These are phyloP conservation scores for Paedocypris micromegethes DNA, from an alignment of 2,797 vertebrate genomes.

Conservation along the genomic window DNA sequence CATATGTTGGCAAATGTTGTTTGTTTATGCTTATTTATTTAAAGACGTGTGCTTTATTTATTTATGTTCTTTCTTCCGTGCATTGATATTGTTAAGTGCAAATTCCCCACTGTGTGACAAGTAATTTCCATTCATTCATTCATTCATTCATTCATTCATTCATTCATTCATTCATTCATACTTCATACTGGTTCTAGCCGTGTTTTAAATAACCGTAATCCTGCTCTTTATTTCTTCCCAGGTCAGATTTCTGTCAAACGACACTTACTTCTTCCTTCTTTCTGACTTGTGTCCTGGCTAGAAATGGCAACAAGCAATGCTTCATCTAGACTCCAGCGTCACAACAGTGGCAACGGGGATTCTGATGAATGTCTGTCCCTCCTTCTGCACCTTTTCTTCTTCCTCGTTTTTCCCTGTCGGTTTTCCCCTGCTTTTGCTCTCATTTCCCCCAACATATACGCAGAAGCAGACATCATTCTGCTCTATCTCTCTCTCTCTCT, in stretches of 20 bases:
- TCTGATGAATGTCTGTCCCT: conserved; percentile 42
- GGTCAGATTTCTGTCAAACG: not conserved
- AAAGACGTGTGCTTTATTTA: too few relatives aligned
- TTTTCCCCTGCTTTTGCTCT: conserved; percentile 5
- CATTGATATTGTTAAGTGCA: too few relatives aligned
- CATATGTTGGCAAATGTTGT: too few relatives aligned
- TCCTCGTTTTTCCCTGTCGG: conserved; percentile 1
- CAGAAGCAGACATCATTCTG: conserved; percentile 3
- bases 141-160: too few relatives aligned
- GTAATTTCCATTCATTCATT: too few relatives aligned
- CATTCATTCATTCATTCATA: too few relatives aligned
- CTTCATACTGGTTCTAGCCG: too few relatives aligned
- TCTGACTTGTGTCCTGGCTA: conserved; percentile 6
- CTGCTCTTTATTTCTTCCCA: not conserved
- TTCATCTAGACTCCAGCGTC: conserved; percentile 37
- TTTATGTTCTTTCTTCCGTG: too few relatives aligned
- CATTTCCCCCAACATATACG: not conserved
- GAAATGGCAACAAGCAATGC: conserved; percentile 35
- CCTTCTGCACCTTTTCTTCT: conserved; percentile 21
- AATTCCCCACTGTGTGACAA: too few relatives aligned
- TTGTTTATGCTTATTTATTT: too few relatives aligned
- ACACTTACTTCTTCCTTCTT: not conserved
- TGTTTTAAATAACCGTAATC: too few relatives aligned
- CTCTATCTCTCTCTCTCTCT: not conserved
- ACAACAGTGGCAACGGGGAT: conserved; percentile 41